A percentile compares a stretch with the other conserved stretches of the same genome.
Evolutionary conservation across 2,888 invertebrate species (phyloP).

Genomic region (Pilophorus perplexus): DNA sequence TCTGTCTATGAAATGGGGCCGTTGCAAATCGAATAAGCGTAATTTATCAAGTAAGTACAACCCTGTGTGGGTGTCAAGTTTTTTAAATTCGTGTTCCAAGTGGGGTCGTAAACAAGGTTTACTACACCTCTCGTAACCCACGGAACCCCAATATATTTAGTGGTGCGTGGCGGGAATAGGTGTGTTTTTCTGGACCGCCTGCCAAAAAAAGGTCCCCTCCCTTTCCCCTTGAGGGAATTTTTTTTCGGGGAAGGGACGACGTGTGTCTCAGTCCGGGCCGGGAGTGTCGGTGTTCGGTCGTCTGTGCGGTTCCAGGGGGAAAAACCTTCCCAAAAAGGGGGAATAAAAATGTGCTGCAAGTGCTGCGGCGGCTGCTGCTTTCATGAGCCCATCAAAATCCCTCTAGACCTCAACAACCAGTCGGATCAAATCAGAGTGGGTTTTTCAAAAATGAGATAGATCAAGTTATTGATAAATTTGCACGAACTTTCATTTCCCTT

Average conservation of each 20-base stretch:
- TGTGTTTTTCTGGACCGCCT: neutral
- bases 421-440: conserved; percentile 75
- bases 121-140: too few species aligned
- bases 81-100: too few species aligned
- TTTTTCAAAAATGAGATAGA: too few species aligned
- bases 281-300: conserved; percentile 6
- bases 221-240: conserved; percentile 1
- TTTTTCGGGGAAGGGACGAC: neutral
- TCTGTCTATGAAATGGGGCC: too few species aligned
- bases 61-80: too few species aligned
- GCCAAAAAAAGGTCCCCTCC: conserved; percentile 22
- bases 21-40: too few species aligned
- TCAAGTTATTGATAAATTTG: too few species aligned
- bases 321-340: too few species aligned
- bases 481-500: too few species aligned
- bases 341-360: conserved; percentile 42
- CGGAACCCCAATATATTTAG: neutral
- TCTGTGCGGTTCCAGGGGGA: neutral
- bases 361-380: conserved; percentile 46
- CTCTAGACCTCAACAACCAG: conserved; percentile 71
- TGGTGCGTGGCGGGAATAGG: conserved; percentile 20
- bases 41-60: too few species aligned
- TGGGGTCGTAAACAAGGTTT: too few species aligned
- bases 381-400: conserved; percentile 66
- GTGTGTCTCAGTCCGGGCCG: conserved; percentile 15